Conservation (phyloP, 2,888 invertebrate genomes). For the Sympetrum striolatum region DNA sequence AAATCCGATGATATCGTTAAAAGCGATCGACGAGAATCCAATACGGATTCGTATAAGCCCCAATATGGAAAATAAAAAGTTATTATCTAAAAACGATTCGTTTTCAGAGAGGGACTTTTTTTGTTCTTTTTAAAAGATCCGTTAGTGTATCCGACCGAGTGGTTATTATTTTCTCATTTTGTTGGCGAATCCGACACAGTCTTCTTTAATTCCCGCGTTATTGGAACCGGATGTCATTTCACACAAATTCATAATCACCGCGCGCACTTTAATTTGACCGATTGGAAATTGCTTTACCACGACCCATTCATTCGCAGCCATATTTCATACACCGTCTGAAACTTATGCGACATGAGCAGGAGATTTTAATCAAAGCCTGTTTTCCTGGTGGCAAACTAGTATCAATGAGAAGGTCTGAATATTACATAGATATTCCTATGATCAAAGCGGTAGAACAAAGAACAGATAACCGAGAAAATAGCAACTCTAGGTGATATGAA, state of each 20-base stretch:
- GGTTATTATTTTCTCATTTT: neutral
- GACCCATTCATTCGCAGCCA: neutral
- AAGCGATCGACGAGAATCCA: neutral
- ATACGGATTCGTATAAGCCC: neutral
- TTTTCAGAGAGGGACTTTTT: neutral
- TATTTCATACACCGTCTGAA: too few species aligned
- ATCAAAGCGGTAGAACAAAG: too few species aligned
- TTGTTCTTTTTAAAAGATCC: neutral
- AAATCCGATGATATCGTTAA: neutral
- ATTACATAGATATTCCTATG: too few species aligned
- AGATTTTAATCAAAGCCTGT: too few species aligned
- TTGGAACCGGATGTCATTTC: neutral
- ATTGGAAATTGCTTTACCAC: neutral
- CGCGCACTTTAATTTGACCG: neutral
- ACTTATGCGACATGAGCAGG: too few species aligned
- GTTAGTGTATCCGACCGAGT: neutral
- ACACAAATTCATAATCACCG: neutral
- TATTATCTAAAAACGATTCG: neutral
- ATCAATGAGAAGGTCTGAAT: too few species aligned
- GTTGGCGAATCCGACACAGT: neutral
- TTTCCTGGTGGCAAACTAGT: too few species aligned
- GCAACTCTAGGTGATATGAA: too few species aligned
- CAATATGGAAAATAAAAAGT: neutral
- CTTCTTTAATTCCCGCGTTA: neutral
- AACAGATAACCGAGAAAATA: too few species aligned